A percentile compares a stretch with the other conserved stretches of the same genome.
Conservation (phyloP, 2,888 invertebrate species). For the Xanthorhoe spadicearia region DNA sequence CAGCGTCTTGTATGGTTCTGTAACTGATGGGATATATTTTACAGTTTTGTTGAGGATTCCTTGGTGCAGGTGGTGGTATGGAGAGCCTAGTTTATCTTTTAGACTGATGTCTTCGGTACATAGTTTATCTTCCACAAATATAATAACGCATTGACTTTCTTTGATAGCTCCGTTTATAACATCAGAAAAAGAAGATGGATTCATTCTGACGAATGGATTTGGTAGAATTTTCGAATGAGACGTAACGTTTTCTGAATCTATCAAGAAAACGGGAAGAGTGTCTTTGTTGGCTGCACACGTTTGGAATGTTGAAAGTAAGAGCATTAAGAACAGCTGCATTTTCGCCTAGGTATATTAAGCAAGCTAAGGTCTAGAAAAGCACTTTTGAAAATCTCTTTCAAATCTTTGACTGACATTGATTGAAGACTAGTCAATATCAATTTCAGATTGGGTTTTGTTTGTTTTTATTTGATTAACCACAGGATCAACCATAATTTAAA, state of each 20-base stretch:
- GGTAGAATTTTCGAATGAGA: conserved; percentile 41
- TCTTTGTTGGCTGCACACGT: conserved; percentile 38
- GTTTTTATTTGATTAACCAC: no score
- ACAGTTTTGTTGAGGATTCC: conserved; percentile 52
- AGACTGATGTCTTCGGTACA: conserved; percentile 63
- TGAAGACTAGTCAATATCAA: no score
- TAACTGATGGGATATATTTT: conserved; percentile 61
- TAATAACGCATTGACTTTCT: conserved; percentile 51
- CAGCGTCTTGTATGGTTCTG: conserved; percentile 56
- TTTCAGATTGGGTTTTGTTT: no score
- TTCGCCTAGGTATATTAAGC: neutral
- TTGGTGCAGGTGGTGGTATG: conserved; percentile 54
- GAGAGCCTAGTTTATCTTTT: conserved; percentile 59
- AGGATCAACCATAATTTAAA: no score
- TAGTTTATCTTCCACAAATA: conserved; percentile 66
- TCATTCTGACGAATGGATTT: conserved; percentile 61
- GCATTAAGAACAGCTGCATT: conserved; percentile 20
- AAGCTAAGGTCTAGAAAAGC: no score
- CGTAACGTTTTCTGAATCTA: conserved; percentile 56
- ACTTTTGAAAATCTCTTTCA: no score
- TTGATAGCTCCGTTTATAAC: conserved; percentile 53
- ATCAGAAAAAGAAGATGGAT: conserved; percentile 49
- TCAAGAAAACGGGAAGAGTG: conserved; percentile 60
- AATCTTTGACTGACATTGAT: no score
- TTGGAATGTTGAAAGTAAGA: conserved; percentile 29